These are phyloP conservation scores for Andrena dorsata DNA, from an alignment of 2,888 invertebrate genomes.

Conservation along the genomic window DNA sequence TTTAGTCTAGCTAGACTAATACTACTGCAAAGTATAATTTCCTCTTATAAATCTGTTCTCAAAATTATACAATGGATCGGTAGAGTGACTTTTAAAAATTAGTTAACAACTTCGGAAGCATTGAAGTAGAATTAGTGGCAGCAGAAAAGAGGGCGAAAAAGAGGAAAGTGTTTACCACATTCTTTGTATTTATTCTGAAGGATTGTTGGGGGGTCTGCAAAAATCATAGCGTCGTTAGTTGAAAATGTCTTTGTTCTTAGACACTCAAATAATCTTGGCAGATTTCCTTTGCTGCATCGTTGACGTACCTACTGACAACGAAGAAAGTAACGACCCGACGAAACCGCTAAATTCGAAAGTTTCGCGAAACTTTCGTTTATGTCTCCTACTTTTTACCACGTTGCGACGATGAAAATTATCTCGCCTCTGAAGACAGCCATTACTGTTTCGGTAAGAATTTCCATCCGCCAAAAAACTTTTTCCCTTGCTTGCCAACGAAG, in stretches of 20 bases:
- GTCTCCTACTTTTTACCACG: not conserved
- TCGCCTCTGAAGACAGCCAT: not conserved
- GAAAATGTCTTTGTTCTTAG: not conserved
- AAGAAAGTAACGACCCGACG: not conserved
- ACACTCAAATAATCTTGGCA: not conserved
- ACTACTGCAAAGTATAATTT: too few relatives aligned
- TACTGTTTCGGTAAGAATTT: constrained; percentile 23
- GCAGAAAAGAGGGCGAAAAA: too few relatives aligned
- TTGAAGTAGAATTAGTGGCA: too few relatives aligned
- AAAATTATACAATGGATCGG: too few relatives aligned
- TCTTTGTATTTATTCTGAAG: too few relatives aligned
- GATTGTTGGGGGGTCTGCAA: too few relatives aligned
- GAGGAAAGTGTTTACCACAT: too few relatives aligned
- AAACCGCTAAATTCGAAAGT: constrained; percentile 17
- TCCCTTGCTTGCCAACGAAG: not conserved
- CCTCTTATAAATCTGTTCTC: too few relatives aligned
- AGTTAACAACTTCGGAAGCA: too few relatives aligned
- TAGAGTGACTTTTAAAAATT: too few relatives aligned
- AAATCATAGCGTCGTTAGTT: too few relatives aligned
- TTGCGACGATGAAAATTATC: constrained; percentile 39
- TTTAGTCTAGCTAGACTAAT: too few relatives aligned
- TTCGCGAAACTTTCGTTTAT: constrained; percentile 1
- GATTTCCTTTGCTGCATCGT: not conserved
- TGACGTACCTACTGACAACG: not conserved
- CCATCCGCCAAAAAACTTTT: constrained; percentile 21